Base-by-base conservation (phyloP, 2,113 vertebrate genomes). In the Dendrocopos noguchii region DNA sequence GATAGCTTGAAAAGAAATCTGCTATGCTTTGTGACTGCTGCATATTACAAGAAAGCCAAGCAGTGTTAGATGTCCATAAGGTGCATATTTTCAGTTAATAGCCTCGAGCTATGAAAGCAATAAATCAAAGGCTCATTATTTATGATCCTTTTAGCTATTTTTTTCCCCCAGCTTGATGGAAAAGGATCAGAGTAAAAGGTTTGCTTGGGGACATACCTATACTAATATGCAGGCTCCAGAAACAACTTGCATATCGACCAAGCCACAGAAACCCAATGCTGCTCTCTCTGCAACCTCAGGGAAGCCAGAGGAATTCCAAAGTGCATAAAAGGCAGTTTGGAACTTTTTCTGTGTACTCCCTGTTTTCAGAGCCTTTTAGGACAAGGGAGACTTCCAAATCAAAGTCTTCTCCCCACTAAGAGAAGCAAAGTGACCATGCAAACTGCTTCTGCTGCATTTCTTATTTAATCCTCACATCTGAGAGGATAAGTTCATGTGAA, bases 111-210 rank as follows among this genome's bases (percentile, higher is more conserved):
- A 82, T 84, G 88, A 92, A 82, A 94, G 87, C 84, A 65, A 70
- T 96, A 95, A 97, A 96, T 96, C 95, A 95, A 90, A 92, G 80
- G 52, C 70, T 83, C 72, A 17, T 95, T 96, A 96, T 95, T 97
- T 95, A 91, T 75, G 79, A 88, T 80, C 52, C 68, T 88, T 82
- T 84, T 74, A 84, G 94, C 64, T 90, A 5, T 19, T 1, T 44
- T 10, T 11, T 36, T 15, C 42, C 27, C 1, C 11, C 36, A 44
- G 36, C 60, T 18, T 70, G 68, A 82, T 87, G 87, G 87, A 77
- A 95, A 80, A 93, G 74, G 71, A 93, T 92, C 76, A 56, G 88
- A 94, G 87, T 78, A 27, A 92, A 86, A 95, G 39, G 36, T 86
- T 93, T 92, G 86, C 87, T 91, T 67, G 88, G 79, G 63, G 80